phyloP scores from a whole-genome alignment of 2,113 vertebrate genomes.

The Meleagris gallopavo region DNA sequence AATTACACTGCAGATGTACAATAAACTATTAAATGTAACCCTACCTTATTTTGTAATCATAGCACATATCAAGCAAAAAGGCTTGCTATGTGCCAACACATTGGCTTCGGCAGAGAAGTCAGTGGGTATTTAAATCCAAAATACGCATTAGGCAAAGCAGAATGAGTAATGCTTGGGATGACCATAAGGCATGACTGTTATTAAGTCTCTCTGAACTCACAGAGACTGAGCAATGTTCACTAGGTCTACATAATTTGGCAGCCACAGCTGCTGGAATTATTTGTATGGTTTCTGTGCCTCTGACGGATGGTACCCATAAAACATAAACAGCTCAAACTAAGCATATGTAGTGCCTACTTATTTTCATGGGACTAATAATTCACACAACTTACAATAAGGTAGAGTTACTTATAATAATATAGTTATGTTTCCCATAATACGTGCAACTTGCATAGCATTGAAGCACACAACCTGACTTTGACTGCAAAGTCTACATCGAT shows the following conservation, averaged over 20 bases:
- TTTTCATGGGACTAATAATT: conserved; percentile 9
- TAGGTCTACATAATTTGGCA: conserved; percentile 6
- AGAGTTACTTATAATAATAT: too few species aligned
- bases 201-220: background rate
- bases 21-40: background rate
- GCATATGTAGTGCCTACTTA: background rate
- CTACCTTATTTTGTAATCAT: background rate
- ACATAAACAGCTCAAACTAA: background rate
- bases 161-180: conserved; percentile 1
- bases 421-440: background rate
- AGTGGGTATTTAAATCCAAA: background rate
- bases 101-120: background rate
- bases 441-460: background rate
- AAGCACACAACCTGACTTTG: background rate
- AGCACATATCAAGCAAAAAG: background rate
- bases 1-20: background rate
- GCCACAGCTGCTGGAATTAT: background rate
- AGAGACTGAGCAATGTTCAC: background rate
- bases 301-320: background rate
- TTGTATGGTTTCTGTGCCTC: background rate
- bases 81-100: background rate
- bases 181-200: background rate
- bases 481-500: background rate
- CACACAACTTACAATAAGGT: background rate
- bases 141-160: conserved; percentile 9